A percentile compares a stretch with the other conserved stretches of the same genome.
Conservation (phyloP, 2,797 vertebrate genomes). For the Coregonus suidteri region DNA sequence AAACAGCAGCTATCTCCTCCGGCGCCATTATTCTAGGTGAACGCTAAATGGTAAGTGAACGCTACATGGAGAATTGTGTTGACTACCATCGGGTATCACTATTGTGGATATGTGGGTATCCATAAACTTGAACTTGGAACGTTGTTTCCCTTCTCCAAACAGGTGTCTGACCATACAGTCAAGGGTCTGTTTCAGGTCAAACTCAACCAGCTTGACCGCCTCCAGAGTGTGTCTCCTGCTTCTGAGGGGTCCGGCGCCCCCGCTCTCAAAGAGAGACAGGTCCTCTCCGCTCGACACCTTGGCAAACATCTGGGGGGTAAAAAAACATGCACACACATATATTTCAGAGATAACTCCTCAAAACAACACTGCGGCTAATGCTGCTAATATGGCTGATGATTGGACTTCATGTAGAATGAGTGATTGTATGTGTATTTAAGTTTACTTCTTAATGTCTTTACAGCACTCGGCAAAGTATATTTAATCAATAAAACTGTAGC, state of each 20-base stretch:
- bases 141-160: conserved; percentile 85
- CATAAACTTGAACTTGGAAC: background rate
- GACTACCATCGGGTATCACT: background rate
- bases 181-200: conserved; percentile 82
- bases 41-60: too few relatives aligned
- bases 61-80: background rate
- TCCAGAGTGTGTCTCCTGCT: conserved; percentile 77
- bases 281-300: conserved; percentile 75
- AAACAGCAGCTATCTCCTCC: too few relatives aligned
- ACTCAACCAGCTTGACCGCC: too few relatives aligned
- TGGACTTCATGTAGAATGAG: background rate
- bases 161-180: conserved; percentile 81
- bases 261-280: conserved; percentile 82
- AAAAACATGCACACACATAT: background rate
- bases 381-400: background rate
- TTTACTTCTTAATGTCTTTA: background rate
- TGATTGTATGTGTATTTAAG: background rate
- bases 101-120: background rate
- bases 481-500: background rate
- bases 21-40: too few relatives aligned
- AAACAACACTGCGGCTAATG: background rate
- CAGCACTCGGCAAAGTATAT: background rate
- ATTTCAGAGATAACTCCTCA: background rate
- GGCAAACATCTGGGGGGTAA: conserved; percentile 81
- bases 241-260: conserved; percentile 80